Percentiles rank a stretch among this genome's conserved stretches.
phyloP scores from a whole-genome alignment of 2,113 vertebrate genomes.

The Motacilla tschutschensis region DNA sequence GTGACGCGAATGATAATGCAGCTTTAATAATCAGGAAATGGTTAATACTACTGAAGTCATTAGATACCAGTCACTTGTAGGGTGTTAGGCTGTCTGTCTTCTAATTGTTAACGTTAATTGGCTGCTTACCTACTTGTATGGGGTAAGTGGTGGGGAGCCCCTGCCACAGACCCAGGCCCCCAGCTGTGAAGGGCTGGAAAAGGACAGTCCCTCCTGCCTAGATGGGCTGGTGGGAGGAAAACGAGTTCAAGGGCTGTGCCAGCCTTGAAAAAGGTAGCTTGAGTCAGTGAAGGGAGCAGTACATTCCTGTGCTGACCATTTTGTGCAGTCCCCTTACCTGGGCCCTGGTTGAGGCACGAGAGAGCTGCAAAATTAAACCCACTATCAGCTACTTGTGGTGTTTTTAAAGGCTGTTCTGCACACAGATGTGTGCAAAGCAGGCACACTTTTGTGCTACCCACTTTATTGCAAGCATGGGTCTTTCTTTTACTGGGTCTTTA shows the following conservation, averaged over 20 bases:
- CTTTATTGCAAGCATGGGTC: conserved; percentile 1
- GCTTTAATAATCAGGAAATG: neutral
- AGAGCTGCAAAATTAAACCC: neutral
- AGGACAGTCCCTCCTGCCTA: neutral
- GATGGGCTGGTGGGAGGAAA: neutral
- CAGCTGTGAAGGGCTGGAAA: neutral
- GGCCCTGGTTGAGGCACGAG: neutral
- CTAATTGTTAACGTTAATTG: neutral
- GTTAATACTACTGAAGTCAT: neutral
- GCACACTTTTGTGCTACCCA: neutral
- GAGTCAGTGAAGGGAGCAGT: neutral
- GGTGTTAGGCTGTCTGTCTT: neutral
- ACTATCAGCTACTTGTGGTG: neutral
- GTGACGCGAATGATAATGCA: neutral
- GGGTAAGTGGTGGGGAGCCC: neutral
- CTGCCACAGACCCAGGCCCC: neutral
- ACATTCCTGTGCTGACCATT: neutral
- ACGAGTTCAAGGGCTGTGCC: neutral
- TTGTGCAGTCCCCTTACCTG: neutral
- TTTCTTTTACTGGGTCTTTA: conserved; percentile 50
- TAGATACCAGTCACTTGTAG: neutral
- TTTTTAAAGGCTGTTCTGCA: neutral
- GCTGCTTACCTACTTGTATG: neutral
- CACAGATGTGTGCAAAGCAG: neutral
- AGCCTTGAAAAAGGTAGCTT: neutral